phyloP scores from a whole-genome alignment of 2,797 vertebrate species.

The Poeciliopsis gracilis region DNA sequence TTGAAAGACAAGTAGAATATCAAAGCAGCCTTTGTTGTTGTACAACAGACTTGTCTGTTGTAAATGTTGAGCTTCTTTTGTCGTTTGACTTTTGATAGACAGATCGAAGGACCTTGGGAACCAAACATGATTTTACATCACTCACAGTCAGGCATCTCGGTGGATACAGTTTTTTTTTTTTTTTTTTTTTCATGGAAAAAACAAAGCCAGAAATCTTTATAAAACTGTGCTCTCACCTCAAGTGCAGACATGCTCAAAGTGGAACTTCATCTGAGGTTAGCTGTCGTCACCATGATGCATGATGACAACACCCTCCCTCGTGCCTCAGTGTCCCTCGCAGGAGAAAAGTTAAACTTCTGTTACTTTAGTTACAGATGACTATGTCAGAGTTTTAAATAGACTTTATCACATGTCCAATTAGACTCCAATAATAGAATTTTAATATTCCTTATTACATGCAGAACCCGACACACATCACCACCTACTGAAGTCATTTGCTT shows the following conservation, averaged over 20 bases:
- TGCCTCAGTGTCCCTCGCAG: constrained; percentile 26
- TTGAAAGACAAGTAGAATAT: constrained; percentile 30
- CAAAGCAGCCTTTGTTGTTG: constrained; percentile 22
- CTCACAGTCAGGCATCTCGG: constrained; percentile 29
- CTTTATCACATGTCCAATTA: constrained; percentile 72
- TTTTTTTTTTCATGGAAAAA: constrained; percentile 19
- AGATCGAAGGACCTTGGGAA: constrained; percentile 22
- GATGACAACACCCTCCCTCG: constrained; percentile 40
- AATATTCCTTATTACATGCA: constrained; percentile 72
- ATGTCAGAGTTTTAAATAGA: constrained; percentile 56
- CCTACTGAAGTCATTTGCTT: constrained; percentile 71
- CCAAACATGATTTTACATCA: constrained; percentile 40
- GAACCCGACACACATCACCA: constrained; percentile 69
- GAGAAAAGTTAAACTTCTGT: constrained; percentile 55
- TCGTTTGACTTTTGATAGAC: constrained; percentile 16
- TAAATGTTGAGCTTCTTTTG: constrained; percentile 13
- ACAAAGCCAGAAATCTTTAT: constrained; percentile 40
- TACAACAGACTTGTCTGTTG: constrained; percentile 14
- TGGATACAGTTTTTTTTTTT: constrained; percentile 10
- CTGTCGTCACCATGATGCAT: constrained; percentile 51
- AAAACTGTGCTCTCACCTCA: constrained; percentile 49
- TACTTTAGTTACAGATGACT: constrained; percentile 52
- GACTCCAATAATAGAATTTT: constrained; percentile 70
- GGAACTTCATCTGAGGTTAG: constrained; percentile 55
- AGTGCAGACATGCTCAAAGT: constrained; percentile 50